Percentiles rank a stretch among this genome's conserved stretches.
Evolutionary conservation across 2,888 invertebrate species (phyloP).

Genomic region (Chouioia cunea): DNA sequence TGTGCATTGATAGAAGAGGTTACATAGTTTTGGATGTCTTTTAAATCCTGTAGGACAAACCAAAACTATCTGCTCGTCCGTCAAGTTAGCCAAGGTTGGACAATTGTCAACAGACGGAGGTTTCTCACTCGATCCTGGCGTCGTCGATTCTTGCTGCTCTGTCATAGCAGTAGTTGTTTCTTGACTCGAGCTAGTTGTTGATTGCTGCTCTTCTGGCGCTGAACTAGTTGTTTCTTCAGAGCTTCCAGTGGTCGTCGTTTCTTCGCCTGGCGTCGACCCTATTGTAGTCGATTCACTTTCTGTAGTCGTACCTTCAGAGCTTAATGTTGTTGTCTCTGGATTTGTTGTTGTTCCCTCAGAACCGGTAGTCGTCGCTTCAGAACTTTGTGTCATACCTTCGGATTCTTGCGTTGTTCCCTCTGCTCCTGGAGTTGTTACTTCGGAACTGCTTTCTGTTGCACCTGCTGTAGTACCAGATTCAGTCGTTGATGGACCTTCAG

Average conservation of each 20-base stretch:
- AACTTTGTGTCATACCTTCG: conserved; percentile 17
- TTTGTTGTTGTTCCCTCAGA: conserved; percentile 27
- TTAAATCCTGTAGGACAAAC: conserved; percentile 87
- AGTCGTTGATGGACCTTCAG: conserved; percentile 28
- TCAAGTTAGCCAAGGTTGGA: conserved; percentile 68
- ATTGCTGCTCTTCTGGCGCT: conserved; percentile 41
- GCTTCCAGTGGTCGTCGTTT: conserved; percentile 16
- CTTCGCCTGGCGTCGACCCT: conserved; percentile 44
- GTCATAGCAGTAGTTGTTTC: conserved; percentile 48
- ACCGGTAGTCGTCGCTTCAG: conserved; percentile 4
- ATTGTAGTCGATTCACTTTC: conserved; percentile 16
- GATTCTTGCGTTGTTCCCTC: neutral
- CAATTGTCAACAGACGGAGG: conserved; percentile 55
- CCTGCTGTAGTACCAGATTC: conserved; percentile 10
- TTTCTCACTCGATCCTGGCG: conserved; percentile 55
- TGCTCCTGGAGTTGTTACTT: conserved; percentile 10
- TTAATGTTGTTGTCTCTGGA: neutral
- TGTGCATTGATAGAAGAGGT: conserved; percentile 87
- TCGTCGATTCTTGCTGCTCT: conserved; percentile 45
- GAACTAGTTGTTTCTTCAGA: conserved; percentile 39
- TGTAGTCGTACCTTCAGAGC: conserved; percentile 38
- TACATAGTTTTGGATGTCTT: conserved; percentile 86
- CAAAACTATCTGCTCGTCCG: conserved; percentile 78
- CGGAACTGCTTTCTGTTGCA: conserved; percentile 14
- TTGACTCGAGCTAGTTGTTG: conserved; percentile 38